A percentile compares a stretch with the other conserved stretches of the same genome.
Conservation (phyloP, 2,113 vertebrate species). For the Oryzias celebensis region DNA sequence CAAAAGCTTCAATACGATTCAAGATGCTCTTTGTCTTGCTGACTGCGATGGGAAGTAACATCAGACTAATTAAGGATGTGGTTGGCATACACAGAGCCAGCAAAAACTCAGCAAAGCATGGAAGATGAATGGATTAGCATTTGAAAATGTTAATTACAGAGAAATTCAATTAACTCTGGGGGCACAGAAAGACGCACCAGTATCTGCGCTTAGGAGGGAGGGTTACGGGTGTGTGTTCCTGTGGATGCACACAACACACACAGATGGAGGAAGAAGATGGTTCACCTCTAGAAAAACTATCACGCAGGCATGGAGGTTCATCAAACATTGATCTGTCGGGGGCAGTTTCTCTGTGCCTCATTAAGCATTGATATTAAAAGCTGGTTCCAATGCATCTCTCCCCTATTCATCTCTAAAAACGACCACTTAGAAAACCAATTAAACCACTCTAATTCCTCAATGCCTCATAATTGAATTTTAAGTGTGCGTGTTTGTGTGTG, state of each 20-base stretch:
- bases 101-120: constrained; percentile 49
- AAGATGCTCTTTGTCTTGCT: constrained; percentile 56
- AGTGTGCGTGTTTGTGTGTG: constrained; percentile 5
- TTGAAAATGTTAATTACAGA: constrained; percentile 76
- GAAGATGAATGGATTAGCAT: constrained; percentile 74
- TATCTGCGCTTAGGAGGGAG: constrained; percentile 36
- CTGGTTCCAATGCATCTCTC: constrained; percentile 54
- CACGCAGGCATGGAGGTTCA: constrained; percentile 25
- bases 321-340: constrained; percentile 70
- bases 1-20: constrained; percentile 28
- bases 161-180: constrained; percentile 75
- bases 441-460: constrained; percentile 76
- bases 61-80: constrained; percentile 66
- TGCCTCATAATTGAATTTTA: constrained; percentile 77
- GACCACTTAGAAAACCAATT: constrained; percentile 81
- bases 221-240: constrained; percentile 41
- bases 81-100: constrained; percentile 49
- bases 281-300: constrained; percentile 6
- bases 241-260: constrained; percentile 27
- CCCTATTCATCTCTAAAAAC: constrained; percentile 75
- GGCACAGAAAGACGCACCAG: constrained; percentile 47
- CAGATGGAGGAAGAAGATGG: constrained; percentile 2
- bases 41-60: constrained; percentile 57
- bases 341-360: constrained; percentile 63
- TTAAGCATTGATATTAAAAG: constrained; percentile 78